Evolutionary conservation across 2,888 invertebrate genomes (phyloP), one percentile per base, ranked within the genome.

Genomic region (Pegoplata infirma): DNA sequence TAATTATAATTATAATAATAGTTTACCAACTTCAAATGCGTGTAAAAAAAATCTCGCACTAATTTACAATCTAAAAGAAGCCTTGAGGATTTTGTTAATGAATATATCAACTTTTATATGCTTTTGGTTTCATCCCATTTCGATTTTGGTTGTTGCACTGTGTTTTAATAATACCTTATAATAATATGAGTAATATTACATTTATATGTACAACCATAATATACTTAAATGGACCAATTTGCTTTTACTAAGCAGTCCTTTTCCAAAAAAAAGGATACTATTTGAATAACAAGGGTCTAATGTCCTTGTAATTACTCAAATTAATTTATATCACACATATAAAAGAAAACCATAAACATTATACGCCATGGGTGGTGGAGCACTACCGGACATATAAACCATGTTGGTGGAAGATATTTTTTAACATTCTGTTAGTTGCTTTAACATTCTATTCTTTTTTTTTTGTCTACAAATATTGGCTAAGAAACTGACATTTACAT

Each of bases 231-330:
- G n/a, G n/a, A n/a, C n/a, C 2, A 40, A 3, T 40, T n/a, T 4
- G 1, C n/a, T 40, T 40, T n/a, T 40, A n/a, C 1, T n/a, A 40
- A n/a, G n/a, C 36, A 12, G 2, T 36, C 36, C 36, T 36, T 8
- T 36, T 36, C 1, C 3, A n/a, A 40, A 40, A 40, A 23, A 23
- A 40, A n/a, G 14, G 6, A 51, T 7, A 12, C 23, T 14, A 23
- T 21, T 74, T 46, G n/a, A 68, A 44, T 56, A 56, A 63, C 55
- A 68, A 63, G 49, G 77, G 67, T 67, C 49, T 78, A 73, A 78
- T 53, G 49, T 21, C 21, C 63, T 25, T 53, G 36, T 64, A 78
- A 73, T 73, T 64, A 53, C 25, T 53, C 19, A 51, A 73, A 44
- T 78, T 73, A 63, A 63, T 47, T 76, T 59, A 16, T 69, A 64